Percentiles rank a stretch among this genome's conserved stretches.
Conservation (phyloP, 2,888 invertebrate species). For the Drosophila limbata region DNA sequence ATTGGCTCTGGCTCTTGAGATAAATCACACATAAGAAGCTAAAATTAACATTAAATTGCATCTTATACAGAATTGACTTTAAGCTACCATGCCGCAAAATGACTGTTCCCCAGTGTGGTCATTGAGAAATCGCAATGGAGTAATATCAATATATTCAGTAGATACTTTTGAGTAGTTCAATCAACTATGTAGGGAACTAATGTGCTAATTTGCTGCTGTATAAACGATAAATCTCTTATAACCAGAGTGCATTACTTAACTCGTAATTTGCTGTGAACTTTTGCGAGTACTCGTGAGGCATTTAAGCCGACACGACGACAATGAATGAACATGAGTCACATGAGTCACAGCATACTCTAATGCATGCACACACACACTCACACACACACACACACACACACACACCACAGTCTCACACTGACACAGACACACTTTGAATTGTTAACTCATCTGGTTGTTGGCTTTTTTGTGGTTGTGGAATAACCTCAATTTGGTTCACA, state of each 20-base stretch:
- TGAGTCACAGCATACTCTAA: conserved; percentile 52
- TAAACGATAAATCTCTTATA: conserved; percentile 32
- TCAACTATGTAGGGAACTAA: neutral
- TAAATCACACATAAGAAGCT: too few species aligned
- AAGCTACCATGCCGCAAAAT: too few species aligned
- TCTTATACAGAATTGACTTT: too few species aligned
- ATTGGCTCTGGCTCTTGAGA: too few species aligned
- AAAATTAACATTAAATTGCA: too few species aligned
- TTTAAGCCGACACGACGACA: conserved; percentile 35
- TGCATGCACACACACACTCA: conserved; percentile 16
- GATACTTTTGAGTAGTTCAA: neutral
- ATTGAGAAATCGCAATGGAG: neutral
- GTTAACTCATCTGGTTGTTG: conserved; percentile 74
- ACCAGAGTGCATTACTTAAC: conserved; percentile 44
- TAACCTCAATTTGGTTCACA: conserved; percentile 79
- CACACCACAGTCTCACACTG: conserved; percentile 8
- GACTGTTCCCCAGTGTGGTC: too few species aligned
- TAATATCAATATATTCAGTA: neutral
- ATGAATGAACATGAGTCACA: conserved; percentile 52
- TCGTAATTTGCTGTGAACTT: conserved; percentile 49
- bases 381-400: conserved; percentile 9
- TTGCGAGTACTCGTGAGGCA: conserved; percentile 16
- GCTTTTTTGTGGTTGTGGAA: conserved; percentile 56
- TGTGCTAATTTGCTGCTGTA: conserved; percentile 4
- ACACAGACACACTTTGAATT: conserved; percentile 36